Evolutionary conservation across 2,797 vertebrate species (phyloP).

Genomic region (Taeniopygia guttata): DNA sequence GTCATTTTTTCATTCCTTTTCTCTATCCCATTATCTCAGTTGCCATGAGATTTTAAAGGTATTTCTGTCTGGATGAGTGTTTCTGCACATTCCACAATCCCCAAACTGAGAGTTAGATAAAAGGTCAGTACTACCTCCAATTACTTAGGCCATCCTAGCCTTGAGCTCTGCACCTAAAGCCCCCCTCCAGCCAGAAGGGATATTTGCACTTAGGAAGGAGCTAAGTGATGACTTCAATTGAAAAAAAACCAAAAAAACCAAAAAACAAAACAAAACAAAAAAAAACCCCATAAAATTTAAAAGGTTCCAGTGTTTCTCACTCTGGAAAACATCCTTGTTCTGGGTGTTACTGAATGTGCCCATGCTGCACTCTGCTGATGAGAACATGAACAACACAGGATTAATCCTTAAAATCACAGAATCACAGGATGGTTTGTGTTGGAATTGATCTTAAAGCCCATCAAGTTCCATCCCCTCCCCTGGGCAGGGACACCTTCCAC

Average conservation of each 20-base stretch:
- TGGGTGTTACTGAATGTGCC: background rate
- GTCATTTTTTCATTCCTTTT: background rate
- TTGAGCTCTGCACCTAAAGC: background rate
- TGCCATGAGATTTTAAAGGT: background rate
- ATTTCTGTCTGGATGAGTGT: background rate
- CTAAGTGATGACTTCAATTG: background rate
- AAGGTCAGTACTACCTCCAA: background rate
- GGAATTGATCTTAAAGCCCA: background rate
- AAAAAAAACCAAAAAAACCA: background rate
- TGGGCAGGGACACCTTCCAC: background rate
- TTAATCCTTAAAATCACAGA: background rate
- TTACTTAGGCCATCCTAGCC: background rate
- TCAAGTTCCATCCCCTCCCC: background rate
- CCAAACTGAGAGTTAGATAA: background rate
- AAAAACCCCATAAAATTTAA: background rate
- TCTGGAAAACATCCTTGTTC: background rate
- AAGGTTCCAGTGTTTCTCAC: background rate
- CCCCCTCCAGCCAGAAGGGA: background rate
- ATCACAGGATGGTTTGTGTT: background rate
- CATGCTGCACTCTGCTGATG: slow-evolving; percentile 51
- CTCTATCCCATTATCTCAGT: background rate
- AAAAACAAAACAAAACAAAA: too few species aligned
- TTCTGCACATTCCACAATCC: background rate
- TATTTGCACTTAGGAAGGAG: background rate
- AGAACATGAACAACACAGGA: background rate